Evolutionary conservation across 2,888 invertebrate species (phyloP).

Genomic region (Clistopyga incitator): DNA sequence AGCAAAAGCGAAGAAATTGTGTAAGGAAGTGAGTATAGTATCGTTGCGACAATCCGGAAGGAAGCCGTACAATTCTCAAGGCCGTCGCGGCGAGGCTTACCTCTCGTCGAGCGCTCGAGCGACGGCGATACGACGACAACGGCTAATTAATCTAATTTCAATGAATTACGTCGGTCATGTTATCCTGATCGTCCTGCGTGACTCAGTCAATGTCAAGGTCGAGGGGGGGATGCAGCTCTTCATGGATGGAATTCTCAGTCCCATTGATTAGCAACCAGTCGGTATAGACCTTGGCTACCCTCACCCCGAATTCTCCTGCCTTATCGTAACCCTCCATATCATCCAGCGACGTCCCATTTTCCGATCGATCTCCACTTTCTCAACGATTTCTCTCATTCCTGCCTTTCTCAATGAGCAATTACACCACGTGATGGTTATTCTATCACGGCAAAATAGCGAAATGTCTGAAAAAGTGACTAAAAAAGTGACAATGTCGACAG

Average conservation of each 20-base stretch:
- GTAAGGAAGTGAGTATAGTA: background rate
- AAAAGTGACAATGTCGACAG: too few relatives aligned
- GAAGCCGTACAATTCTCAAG: conserved; percentile 64
- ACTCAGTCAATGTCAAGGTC: conserved; percentile 76
- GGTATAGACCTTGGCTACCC: conserved; percentile 42
- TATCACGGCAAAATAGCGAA: too few relatives aligned
- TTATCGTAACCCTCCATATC: conserved; percentile 53
- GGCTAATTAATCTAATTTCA: conserved; percentile 67
- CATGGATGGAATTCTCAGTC: conserved; percentile 49
- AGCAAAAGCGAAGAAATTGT: background rate
- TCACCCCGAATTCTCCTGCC: conserved; percentile 5
- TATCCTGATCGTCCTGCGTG: conserved; percentile 57
- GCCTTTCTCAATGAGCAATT: background rate
- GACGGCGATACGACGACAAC: conserved; percentile 36
- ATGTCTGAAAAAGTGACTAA: too few relatives aligned
- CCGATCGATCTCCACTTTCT: background rate
- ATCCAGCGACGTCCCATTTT: background rate
- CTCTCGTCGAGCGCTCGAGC: conserved; percentile 2
- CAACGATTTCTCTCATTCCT: background rate
- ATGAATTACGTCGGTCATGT: conserved; percentile 55
- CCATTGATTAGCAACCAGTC: conserved; percentile 58
- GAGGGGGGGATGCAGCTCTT: conserved; percentile 66
- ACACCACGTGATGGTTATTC: too few relatives aligned
- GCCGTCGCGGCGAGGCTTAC: conserved; percentile 5
- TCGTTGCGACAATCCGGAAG: conserved; percentile 26